A percentile compares a stretch with the other conserved stretches of the same genome.
phyloP scores from a whole-genome alignment of 1,140 invertebrate genomes.

The Centruroides sculpturatus region DNA sequence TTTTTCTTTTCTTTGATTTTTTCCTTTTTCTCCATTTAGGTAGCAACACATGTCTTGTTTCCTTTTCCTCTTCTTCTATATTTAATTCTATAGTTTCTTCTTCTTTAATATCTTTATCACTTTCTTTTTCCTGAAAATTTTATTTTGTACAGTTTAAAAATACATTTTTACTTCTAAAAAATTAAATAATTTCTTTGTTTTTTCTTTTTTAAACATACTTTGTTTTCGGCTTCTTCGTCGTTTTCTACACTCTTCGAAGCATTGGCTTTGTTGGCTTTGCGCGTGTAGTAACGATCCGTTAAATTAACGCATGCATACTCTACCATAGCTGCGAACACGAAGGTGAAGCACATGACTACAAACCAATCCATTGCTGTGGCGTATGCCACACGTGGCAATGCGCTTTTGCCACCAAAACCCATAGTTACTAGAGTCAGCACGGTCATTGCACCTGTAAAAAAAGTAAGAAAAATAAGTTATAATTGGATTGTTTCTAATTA shows the following conservation, averaged over 20 bases:
- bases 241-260: too few relatives aligned
- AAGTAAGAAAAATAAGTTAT: neutral
- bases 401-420: slow-evolving; percentile 39
- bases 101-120: too few relatives aligned
- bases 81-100: too few relatives aligned
- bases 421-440: slow-evolving; percentile 44
- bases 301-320: slow-evolving; percentile 47
- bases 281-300: slow-evolving; percentile 29
- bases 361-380: slow-evolving; percentile 45
- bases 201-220: too few relatives aligned
- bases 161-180: too few relatives aligned
- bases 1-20: neutral
- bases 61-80: too few relatives aligned
- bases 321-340: slow-evolving; percentile 43
- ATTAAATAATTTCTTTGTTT: too few relatives aligned
- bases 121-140: too few relatives aligned
- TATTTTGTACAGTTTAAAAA: too few relatives aligned
- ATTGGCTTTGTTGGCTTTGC: neutral
- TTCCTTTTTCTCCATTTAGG: slow-evolving; percentile 4
- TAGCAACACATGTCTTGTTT: too few relatives aligned
- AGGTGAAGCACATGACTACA: slow-evolving; percentile 42
- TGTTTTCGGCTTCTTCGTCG: too few relatives aligned
- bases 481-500: too few relatives aligned
- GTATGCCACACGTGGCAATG: slow-evolving; percentile 41
- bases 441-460: slow-evolving; percentile 38